Conservation (phyloP, 2,113 vertebrate species). For the Tricholaema leucomelas region DNA sequence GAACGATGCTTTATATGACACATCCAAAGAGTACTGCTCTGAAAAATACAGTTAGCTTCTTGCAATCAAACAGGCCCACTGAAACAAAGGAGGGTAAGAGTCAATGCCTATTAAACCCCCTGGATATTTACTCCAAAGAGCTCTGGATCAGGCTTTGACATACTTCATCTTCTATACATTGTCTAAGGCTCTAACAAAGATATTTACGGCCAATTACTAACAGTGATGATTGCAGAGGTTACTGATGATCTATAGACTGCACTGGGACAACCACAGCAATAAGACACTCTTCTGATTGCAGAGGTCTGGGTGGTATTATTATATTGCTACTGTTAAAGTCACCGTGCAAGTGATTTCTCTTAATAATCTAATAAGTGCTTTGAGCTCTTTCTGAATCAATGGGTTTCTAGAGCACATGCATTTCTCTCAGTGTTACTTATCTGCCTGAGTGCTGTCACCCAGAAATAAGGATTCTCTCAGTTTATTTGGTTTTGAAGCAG, state of each 20-base stretch:
- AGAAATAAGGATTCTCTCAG: conserved; percentile 55
- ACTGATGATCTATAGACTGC: not conserved
- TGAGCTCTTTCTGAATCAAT: conserved; percentile 39
- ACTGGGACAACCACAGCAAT: not conserved
- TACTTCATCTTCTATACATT: not conserved
- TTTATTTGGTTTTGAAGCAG: conserved; percentile 72
- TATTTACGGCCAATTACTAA: conserved; percentile 9
- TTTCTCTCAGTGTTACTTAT: conserved; percentile 44
- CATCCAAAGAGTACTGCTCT: not conserved
- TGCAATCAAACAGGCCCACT: not conserved
- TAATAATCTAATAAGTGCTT: conserved; percentile 29
- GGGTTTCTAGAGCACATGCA: not conserved
- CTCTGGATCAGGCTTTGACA: not conserved
- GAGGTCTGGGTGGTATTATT: not conserved
- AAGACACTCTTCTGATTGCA: not conserved
- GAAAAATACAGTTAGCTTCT: not conserved
- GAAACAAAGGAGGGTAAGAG: conserved; percentile 2
- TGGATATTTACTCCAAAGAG: not conserved
- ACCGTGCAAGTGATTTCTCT: conserved; percentile 38
- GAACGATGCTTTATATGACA: not conserved
- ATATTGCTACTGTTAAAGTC: not conserved
- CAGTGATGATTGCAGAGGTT: not conserved
- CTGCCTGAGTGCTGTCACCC: conserved; percentile 52
- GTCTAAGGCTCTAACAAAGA: not conserved
- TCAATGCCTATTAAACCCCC: not conserved